phyloP scores from a whole-genome alignment of 2,888 invertebrate genomes.

The Lydus trimaculatus region DNA sequence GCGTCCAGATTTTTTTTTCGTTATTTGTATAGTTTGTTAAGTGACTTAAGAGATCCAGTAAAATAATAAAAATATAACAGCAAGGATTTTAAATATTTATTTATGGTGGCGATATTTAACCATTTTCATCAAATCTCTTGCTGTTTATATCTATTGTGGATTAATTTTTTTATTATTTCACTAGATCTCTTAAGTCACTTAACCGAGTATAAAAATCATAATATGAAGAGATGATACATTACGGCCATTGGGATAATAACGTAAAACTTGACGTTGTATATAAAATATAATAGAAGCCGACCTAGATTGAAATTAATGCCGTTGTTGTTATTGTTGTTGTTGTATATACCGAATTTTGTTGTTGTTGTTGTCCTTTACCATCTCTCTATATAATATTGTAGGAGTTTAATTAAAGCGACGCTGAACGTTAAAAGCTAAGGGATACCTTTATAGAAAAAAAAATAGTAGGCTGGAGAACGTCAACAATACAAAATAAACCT shows the following conservation, averaged over 20 bases:
- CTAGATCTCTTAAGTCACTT: too few species aligned
- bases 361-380: background rate
- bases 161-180: too few species aligned
- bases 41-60: too few species aligned
- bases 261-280: background rate
- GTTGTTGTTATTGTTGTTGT: background rate
- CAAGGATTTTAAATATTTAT: too few species aligned
- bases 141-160: background rate
- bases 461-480: background rate
- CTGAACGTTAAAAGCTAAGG: background rate
- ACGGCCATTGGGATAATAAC: background rate
- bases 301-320: constrained; percentile 10
- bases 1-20: too few species aligned
- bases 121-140: too few species aligned
- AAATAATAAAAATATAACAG: too few species aligned
- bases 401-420: background rate
- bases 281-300: background rate
- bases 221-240: constrained; percentile 7
- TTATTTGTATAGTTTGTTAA: too few species aligned
- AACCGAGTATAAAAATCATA: too few species aligned
- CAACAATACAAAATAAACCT: background rate
- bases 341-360: background rate
- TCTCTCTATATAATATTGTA: background rate
- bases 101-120: too few species aligned
- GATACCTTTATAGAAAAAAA: background rate